Conservation (phyloP, 1,140 invertebrate genomes). For the Trichogramma pretiosum region DNA sequence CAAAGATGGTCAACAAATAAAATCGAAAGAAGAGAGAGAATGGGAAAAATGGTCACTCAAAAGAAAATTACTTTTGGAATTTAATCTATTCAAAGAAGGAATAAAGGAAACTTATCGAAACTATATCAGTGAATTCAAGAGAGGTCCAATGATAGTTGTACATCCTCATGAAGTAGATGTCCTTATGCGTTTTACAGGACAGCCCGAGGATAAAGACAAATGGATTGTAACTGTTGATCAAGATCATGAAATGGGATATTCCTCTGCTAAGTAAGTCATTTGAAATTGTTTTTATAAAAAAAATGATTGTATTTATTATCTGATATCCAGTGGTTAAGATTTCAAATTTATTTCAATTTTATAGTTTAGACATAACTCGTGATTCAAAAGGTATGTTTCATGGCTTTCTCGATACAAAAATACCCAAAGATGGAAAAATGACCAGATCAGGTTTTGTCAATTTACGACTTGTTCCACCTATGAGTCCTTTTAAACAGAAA, state of each 20-base stretch:
- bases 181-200: conserved; percentile 58
- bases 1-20: conserved; percentile 2
- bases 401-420: conserved; percentile 58
- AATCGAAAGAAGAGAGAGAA: conserved; percentile 10
- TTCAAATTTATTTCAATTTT: conserved; percentile 13
- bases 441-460: conserved; percentile 71
- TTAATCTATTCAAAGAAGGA: conserved; percentile 60
- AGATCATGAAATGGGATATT: conserved; percentile 73
- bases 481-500: conserved; percentile 75
- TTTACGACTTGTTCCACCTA: conserved; percentile 55
- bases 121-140: conserved; percentile 49
- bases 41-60: conserved; percentile 17
- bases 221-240: conserved; percentile 70
- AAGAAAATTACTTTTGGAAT: conserved; percentile 55
- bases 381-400: conserved; percentile 67
- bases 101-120: conserved; percentile 57
- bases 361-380: conserved; percentile 51
- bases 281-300: conserved; percentile 2
- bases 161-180: conserved; percentile 58
- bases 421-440: conserved; percentile 71
- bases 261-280: conserved; percentile 47
- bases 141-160: conserved; percentile 15
- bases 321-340: conserved; percentile 2
- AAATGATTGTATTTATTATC: too few species aligned
- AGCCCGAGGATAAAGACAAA: conserved; percentile 52